These are phyloP conservation scores for Pseudococcus jackbeardsleyi DNA, from an alignment of 2,888 invertebrate species.

Conservation along the genomic window DNA sequence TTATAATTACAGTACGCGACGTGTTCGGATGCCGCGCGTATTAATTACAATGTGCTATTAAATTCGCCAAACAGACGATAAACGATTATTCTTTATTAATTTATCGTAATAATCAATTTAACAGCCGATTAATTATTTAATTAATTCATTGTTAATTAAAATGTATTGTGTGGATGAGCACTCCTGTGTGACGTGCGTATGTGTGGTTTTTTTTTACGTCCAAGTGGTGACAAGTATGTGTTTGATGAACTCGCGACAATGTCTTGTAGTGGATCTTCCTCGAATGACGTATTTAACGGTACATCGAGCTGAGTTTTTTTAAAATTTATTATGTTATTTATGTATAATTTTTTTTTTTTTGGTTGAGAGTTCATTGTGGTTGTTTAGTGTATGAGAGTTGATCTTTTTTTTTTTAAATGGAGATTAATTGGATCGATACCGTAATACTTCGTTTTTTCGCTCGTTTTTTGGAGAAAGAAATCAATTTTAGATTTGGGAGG, in stretches of 20 bases:
- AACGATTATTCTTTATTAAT: slow-evolving; percentile 56
- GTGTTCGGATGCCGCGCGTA: neutral
- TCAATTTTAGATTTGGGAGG: too few species aligned
- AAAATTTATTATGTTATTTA: slow-evolving; percentile 3
- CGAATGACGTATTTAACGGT: slow-evolving; percentile 14
- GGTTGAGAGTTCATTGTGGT: neutral
- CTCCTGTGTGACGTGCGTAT: neutral
- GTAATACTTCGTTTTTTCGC: neutral
- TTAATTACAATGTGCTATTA: slow-evolving; percentile 56
- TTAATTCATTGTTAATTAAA: slow-evolving; percentile 60
- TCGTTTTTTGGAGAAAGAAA: too few species aligned
- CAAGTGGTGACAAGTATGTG: neutral
- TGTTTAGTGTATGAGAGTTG: neutral
- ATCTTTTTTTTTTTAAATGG: neutral
- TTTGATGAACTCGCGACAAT: slow-evolving; percentile 18
- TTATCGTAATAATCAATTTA: slow-evolving; percentile 51
- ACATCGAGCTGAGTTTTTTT: neutral
- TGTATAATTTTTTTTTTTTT: neutral
- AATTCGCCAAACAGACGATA: slow-evolving; percentile 58
- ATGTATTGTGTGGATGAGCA: slow-evolving; percentile 17
- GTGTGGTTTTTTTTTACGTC: neutral
- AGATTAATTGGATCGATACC: neutral
- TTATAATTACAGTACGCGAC: slow-evolving; percentile 54
- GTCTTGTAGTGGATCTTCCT: neutral
- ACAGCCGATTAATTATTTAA: slow-evolving; percentile 60